phyloP scores from a whole-genome alignment of 2,888 invertebrate genomes.

The Dryadula phaetusa region DNA sequence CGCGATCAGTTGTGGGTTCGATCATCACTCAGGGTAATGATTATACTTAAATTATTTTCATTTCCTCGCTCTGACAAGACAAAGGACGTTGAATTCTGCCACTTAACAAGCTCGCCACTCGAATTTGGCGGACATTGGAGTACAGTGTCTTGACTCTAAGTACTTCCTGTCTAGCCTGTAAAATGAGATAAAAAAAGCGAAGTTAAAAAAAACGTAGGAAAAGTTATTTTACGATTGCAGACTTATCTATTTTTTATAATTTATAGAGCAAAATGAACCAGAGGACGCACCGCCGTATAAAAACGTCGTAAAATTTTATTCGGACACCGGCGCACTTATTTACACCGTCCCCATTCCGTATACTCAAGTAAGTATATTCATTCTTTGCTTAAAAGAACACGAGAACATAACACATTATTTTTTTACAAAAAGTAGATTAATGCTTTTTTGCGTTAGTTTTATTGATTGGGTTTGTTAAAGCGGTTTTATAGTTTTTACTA shows the following conservation, averaged over 20 bases:
- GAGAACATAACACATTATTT: constrained; percentile 17
- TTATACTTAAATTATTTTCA: too few species aligned
- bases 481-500: too few species aligned
- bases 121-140: too few species aligned
- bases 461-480: too few species aligned
- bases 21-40: too few species aligned
- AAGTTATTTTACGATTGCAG: not conserved
- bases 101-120: too few species aligned
- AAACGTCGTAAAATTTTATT: constrained; percentile 96
- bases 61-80: too few species aligned
- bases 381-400: constrained; percentile 7
- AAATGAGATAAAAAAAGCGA: too few species aligned
- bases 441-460: not conserved
- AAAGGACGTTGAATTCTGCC: too few species aligned
- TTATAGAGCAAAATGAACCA: constrained; percentile 66
- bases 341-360: constrained; percentile 92
- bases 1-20: too few species aligned
- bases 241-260: constrained; percentile 15
- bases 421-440: constrained; percentile 3
- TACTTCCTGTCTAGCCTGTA: too few species aligned
- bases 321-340: constrained; percentile 91
- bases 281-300: constrained; percentile 84
- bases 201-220: not conserved
- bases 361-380: constrained; percentile 84
- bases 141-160: too few species aligned